phyloP scores from a whole-genome alignment of 2,113 vertebrate genomes.

The Nymphicus hollandicus region DNA sequence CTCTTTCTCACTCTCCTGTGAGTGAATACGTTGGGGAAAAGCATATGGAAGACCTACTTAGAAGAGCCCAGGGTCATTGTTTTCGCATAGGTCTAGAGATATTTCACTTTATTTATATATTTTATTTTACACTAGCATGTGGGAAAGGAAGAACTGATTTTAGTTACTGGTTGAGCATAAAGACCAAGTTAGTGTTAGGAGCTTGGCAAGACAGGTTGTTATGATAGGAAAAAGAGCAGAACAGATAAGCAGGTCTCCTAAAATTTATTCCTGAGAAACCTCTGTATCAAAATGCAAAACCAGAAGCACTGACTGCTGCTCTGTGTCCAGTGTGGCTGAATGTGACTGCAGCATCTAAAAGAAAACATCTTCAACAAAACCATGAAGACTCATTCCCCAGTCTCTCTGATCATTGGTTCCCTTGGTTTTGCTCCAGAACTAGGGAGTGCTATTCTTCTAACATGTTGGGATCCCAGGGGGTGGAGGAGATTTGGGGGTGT shows the following conservation, averaged over 20 bases:
- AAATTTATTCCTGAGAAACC: neutral
- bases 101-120: neutral
- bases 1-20: neutral
- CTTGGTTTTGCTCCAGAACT: neutral
- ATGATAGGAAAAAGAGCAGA: neutral
- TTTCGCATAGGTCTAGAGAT: neutral
- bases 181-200: neutral
- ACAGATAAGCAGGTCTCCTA: neutral
- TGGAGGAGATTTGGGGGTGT: neutral
- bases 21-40: neutral
- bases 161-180: neutral
- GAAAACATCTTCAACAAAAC: neutral
- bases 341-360: neutral
- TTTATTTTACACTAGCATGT: neutral
- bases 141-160: neutral
- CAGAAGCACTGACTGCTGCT: neutral
- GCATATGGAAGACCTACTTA: neutral
- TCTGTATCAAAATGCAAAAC: neutral
- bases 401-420: neutral
- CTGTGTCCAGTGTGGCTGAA: neutral
- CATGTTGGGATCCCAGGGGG: accelerated
- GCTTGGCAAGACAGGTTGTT: neutral
- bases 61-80: neutral
- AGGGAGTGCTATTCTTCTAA: neutral
- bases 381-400: neutral